These are phyloP conservation scores for Melanotaenia duboulayi DNA, from an alignment of 2,113 vertebrate genomes.

Conservation along the genomic window DNA sequence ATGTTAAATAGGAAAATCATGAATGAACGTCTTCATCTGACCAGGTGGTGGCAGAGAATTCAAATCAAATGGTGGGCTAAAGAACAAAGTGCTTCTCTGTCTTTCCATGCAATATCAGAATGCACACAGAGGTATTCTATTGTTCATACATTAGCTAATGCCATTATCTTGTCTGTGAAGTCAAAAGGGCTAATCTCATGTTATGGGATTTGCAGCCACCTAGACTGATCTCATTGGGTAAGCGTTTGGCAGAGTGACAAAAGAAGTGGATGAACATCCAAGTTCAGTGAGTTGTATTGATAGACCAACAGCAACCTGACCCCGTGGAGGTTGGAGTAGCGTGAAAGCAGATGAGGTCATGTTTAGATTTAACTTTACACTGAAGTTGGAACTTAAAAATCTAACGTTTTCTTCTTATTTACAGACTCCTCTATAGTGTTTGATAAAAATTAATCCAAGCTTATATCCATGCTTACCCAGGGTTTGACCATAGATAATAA, in stretches of 20 bases:
- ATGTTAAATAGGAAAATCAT: constrained; percentile 9
- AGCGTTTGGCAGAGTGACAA: constrained; percentile 75
- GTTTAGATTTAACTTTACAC: constrained; percentile 38
- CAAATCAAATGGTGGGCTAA: constrained; percentile 38
- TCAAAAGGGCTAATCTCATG: constrained; percentile 80
- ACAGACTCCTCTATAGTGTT: constrained; percentile 1
- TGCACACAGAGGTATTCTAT: constrained; percentile 69
- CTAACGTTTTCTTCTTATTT: background rate
- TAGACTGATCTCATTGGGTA: constrained; percentile 79
- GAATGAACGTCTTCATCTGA: constrained; percentile 24
- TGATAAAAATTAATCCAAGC: background rate
- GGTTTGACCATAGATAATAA: background rate
- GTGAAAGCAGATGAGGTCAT: constrained; percentile 35
- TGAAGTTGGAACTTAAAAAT: constrained; percentile 14
- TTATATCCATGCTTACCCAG: background rate
- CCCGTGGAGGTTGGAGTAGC: constrained; percentile 25
- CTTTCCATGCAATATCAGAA: constrained; percentile 63
- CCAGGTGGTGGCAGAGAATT: constrained; percentile 39
- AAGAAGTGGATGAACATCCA: constrained; percentile 63
- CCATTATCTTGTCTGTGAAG: constrained; percentile 81
- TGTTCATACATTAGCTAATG: constrained; percentile 82
- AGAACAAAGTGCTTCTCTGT: constrained; percentile 59
- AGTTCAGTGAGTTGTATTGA: constrained; percentile 64
- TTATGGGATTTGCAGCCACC: constrained; percentile 83
- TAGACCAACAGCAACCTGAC: constrained; percentile 63